Evolutionary conservation across 2,888 invertebrate species (phyloP).

Genomic region (Apamea sordens): DNA sequence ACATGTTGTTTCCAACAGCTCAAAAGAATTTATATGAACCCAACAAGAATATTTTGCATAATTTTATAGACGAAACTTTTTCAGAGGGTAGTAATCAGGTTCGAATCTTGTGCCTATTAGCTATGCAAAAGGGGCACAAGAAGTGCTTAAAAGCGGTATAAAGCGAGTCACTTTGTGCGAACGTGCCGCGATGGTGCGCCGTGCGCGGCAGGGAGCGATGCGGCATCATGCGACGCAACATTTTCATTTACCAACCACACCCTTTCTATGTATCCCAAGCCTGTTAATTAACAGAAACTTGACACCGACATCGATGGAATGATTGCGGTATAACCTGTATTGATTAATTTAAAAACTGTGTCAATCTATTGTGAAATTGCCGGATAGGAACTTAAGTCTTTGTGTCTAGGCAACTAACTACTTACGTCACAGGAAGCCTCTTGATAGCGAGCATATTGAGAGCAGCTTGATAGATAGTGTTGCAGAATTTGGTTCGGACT

Average conservation of each 20-base stretch:
- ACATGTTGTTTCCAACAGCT: constrained; percentile 8
- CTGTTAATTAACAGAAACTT: constrained; percentile 41
- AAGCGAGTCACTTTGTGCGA: constrained; percentile 34
- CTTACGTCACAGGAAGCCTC: not conserved
- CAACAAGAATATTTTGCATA: constrained; percentile 36
- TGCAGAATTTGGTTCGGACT: constrained; percentile 19
- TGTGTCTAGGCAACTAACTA: not conserved
- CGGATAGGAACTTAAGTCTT: not conserved
- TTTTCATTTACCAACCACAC: constrained; percentile 53
- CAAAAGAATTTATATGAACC: constrained; percentile 15
- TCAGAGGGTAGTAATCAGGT: constrained; percentile 37
- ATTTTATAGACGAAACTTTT: constrained; percentile 31
- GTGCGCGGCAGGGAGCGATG: constrained; percentile 9
- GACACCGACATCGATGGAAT: constrained; percentile 6
- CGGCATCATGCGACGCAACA: constrained; percentile 37
- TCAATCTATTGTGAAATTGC: not conserved
- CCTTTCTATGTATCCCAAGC: constrained; percentile 45
- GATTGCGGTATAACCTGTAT: not conserved
- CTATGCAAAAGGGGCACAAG: constrained; percentile 42
- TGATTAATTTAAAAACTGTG: not conserved
- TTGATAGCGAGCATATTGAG: not conserved
- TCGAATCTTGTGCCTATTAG: constrained; percentile 37
- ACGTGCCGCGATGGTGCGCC: constrained; percentile 28
- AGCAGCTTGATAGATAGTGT: not conserved
- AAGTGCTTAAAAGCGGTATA: constrained; percentile 27